Conservation (phyloP, 1,140 invertebrate genomes). For the Drosophila littoralis region DNA sequence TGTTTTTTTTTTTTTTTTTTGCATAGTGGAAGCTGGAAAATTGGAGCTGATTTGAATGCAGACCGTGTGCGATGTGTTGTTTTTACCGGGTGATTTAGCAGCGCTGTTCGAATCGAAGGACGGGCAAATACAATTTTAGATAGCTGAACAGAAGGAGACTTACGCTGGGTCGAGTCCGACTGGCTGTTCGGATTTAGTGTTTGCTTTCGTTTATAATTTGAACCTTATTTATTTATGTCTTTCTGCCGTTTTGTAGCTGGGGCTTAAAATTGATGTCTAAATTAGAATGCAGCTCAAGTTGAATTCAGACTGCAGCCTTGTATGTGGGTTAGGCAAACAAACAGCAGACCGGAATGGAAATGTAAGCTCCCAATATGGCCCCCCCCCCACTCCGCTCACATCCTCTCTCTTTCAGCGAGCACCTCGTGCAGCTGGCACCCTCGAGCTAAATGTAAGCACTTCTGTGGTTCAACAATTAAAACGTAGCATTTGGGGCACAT, state of each 20-base stretch:
- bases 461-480: conserved; percentile 78
- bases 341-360: conserved; percentile 48
- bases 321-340: conserved; percentile 73
- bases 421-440: conserved; percentile 18
- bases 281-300: conserved; percentile 78
- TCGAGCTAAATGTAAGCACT: conserved; percentile 59
- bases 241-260: conserved; percentile 34
- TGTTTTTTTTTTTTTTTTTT: neutral
- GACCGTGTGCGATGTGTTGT: conserved; percentile 45
- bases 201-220: conserved; percentile 66
- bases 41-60: conserved; percentile 68
- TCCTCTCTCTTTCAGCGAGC: neutral
- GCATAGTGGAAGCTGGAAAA: neutral
- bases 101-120: conserved; percentile 8
- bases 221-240: conserved; percentile 72
- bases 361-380: conserved; percentile 17
- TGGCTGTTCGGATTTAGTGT: conserved; percentile 29
- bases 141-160: conserved; percentile 22
- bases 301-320: conserved; percentile 35
- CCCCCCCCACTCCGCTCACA: neutral
- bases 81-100: conserved; percentile 74
- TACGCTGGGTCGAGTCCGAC: too few species aligned
- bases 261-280: conserved; percentile 61
- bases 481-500: conserved; percentile 50
- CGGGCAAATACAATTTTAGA: conserved; percentile 1